Conservation (phyloP, 2,888 invertebrate genomes). For the Amiota communis region DNA sequence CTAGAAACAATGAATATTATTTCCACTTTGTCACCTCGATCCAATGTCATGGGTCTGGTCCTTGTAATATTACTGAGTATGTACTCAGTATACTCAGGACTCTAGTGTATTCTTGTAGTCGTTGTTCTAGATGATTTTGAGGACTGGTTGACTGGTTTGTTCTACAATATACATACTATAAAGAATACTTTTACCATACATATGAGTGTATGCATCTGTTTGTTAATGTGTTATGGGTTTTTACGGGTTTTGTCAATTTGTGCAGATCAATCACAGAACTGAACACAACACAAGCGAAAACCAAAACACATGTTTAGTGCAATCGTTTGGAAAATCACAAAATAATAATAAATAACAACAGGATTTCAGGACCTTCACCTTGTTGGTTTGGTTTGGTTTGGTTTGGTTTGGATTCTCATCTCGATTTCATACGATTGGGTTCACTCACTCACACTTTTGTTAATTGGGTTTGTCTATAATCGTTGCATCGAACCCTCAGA, state of each 20-base stretch:
- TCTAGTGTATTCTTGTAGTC: too few species aligned
- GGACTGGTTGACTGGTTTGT: too few species aligned
- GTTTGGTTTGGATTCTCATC: neutral
- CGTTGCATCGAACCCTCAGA: slow-evolving; percentile 68
- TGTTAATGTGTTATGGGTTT: slow-evolving; percentile 41
- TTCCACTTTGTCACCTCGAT: slow-evolving; percentile 65
- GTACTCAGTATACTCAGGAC: too few species aligned
- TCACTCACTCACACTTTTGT: slow-evolving; percentile 49
- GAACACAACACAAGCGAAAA: slow-evolving; percentile 33
- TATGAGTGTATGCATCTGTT: too few species aligned
- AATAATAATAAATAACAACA: neutral
- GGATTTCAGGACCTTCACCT: neutral
- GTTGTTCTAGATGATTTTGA: too few species aligned
- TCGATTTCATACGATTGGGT: slow-evolving; percentile 3
- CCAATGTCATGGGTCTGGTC: slow-evolving; percentile 30
- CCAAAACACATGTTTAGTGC: slow-evolving; percentile 65
- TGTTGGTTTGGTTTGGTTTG: neutral
- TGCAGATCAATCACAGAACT: too few species aligned
- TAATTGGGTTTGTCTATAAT: slow-evolving; percentile 71
- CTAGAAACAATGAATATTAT: slow-evolving; percentile 61
- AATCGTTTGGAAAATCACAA: slow-evolving; percentile 63
- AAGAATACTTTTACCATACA: too few species aligned
- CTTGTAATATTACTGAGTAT: slow-evolving; percentile 13
- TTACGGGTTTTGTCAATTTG: slow-evolving; percentile 40
- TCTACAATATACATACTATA: too few species aligned